Evolutionary conservation across 2,113 vertebrate genomes (phyloP), one percentile per base, ranked within the genome.

Genomic region (Gulo gulo): DNA sequence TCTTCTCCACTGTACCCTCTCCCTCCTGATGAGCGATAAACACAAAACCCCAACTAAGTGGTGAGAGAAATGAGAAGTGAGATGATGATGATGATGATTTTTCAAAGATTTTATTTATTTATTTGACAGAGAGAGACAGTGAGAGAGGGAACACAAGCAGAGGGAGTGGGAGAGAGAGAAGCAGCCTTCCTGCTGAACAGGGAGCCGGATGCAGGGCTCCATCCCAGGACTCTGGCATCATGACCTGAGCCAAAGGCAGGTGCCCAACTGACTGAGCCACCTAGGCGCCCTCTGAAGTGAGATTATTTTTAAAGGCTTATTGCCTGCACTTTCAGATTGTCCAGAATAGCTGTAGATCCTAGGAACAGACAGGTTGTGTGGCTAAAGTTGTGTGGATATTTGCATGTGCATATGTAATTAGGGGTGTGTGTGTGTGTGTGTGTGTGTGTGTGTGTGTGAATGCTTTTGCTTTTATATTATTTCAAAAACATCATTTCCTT

Each of bases 391-490:
- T 78, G 6, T 57, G 71, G 42, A 23, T 9, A 26, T 36, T 82
- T 91, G 13, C 20, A 34, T 31, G 10, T 4, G 4, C 1, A 21
- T 39, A 11, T 59, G 15, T 83, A 74, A 34, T 80, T 52, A 24
- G 12, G 8, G 15, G 5, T 52, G 14, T 16, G 59, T 26, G 59
- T 61, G 59, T 20, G 6, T 16, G 4, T 52, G 50, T 16, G 8
- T 59, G 57, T 59, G 57, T 20, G 8, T 50, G 50, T 18, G 59
- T 61, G 59, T 12, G 59, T 13, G 8, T 10, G 4, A 26, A 42
- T 65, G 61, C 47, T 18, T 55, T 94, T 69, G 76, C 69, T 95
- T 94, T 95, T 87, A 71, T 47, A 52, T 92, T 91, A 61, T 85
- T 97, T 91, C 23, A 88, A 81, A 90, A 89, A 61, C 24, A 55